phyloP scores from a whole-genome alignment of 2,797 vertebrate genomes.

The Oreochromis grahami region DNA sequence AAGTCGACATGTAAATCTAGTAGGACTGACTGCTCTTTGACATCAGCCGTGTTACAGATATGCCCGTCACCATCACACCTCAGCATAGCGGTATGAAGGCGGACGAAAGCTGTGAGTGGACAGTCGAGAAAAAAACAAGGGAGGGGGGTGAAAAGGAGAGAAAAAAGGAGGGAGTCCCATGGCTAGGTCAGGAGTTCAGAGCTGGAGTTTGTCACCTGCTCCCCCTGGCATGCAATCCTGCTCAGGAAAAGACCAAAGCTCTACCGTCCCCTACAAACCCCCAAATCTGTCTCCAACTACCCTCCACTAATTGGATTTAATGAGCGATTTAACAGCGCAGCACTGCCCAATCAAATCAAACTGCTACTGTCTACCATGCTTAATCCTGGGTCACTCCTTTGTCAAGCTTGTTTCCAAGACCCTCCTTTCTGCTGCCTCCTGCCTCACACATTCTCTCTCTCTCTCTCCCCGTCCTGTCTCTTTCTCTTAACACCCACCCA shows the following conservation, averaged over 20 bases:
- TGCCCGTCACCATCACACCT: conserved; percentile 26
- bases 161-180: conserved; percentile 14
- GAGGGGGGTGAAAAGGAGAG: background rate
- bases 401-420: conserved; percentile 8
- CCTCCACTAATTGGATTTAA: conserved; percentile 79
- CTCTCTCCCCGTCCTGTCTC: background rate
- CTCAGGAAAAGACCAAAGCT: conserved; percentile 1
- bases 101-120: background rate
- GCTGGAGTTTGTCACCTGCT: conserved; percentile 45
- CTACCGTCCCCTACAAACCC: background rate
- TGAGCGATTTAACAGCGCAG: conserved; percentile 78
- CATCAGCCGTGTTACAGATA: background rate
- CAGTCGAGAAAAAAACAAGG: background rate
- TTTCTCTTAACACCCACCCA: background rate
- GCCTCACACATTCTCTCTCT: conserved; percentile 23
- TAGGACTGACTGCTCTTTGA: background rate
- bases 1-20: background rate
- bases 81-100: background rate
- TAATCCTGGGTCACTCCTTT: conserved; percentile 68
- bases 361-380: conserved; percentile 62
- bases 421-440: background rate
- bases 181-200: conserved; percentile 50
- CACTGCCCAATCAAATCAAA: conserved; percentile 74
- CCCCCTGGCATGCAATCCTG: conserved; percentile 21
- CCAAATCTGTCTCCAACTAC: conserved; percentile 19